phyloP scores from a whole-genome alignment of 2,888 invertebrate genomes.

The Phalera bucephala region DNA sequence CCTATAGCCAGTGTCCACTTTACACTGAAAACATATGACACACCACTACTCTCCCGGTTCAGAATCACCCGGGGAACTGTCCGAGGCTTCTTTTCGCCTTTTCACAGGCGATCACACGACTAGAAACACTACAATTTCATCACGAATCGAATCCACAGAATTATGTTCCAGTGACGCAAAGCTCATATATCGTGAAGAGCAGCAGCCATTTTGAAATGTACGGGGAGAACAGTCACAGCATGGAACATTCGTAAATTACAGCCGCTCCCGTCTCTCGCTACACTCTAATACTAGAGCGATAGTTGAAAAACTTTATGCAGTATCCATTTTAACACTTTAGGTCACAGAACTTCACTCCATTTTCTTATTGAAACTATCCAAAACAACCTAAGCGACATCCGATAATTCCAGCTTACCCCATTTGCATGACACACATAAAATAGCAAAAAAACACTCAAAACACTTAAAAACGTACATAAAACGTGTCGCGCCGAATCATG shows the following conservation, averaged over 20 bases:
- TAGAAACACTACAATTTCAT: slow-evolving; percentile 65
- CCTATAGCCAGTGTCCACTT: slow-evolving; percentile 78
- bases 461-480: slow-evolving; percentile 81
- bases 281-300: slow-evolving; percentile 51
- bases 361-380: slow-evolving; percentile 79
- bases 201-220: slow-evolving; percentile 85
- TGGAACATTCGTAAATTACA: slow-evolving; percentile 79
- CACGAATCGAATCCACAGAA: slow-evolving; percentile 72
- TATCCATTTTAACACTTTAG: slow-evolving; percentile 73
- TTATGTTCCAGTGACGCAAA: slow-evolving; percentile 84
- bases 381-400: slow-evolving; percentile 83
- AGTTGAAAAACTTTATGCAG: slow-evolving; percentile 65
- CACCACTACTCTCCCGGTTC: slow-evolving; percentile 69
- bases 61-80: slow-evolving; percentile 56
- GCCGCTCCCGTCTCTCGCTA: slow-evolving; percentile 54
- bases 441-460: slow-evolving; percentile 81
- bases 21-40: slow-evolving; percentile 82
- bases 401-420: slow-evolving; percentile 87
- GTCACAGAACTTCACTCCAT: slow-evolving; percentile 75
- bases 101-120: slow-evolving; percentile 66
- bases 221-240: slow-evolving; percentile 83
- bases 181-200: slow-evolving; percentile 83
- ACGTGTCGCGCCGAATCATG: slow-evolving; percentile 73
- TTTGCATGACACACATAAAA: slow-evolving; percentile 89
- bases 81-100: slow-evolving; percentile 59